Evolutionary conservation across 92 coral and sea anemone species (phyloP).

Genomic region (Galaxea fascicularis): DNA sequence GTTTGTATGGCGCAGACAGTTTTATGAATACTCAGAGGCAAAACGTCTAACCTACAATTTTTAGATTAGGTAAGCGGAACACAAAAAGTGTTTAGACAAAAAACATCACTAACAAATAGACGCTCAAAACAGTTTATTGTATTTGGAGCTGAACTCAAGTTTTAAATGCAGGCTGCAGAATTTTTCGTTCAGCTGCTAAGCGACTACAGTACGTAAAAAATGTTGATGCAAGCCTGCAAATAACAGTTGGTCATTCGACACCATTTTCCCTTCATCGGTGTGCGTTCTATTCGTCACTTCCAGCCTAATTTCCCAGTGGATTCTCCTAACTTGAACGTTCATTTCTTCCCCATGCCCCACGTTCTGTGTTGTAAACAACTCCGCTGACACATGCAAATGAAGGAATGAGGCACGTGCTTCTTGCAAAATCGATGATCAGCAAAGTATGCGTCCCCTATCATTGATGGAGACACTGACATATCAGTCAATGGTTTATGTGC

Average conservation of each 20-base stretch:
- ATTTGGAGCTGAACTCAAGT: too few species aligned
- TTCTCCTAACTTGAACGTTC: constrained; percentile 21
- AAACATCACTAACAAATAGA: too few species aligned
- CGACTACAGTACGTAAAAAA: too few species aligned
- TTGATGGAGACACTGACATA: constrained; percentile 52
- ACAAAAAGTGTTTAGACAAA: too few species aligned
- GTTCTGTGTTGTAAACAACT: constrained; percentile 22
- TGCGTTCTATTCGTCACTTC: constrained; percentile 18
- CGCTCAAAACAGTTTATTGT: too few species aligned
- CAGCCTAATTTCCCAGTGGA: constrained; percentile 23
- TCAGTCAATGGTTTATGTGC: constrained; percentile 41
- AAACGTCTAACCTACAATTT: too few species aligned
- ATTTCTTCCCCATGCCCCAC: constrained; percentile 28
- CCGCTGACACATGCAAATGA: too few species aligned
- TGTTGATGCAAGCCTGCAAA: not conserved
- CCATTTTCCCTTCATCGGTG: constrained; percentile 31
- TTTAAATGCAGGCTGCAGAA: too few species aligned
- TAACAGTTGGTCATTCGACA: not conserved
- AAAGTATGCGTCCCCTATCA: constrained; percentile 28
- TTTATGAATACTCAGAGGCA: too few species aligned
- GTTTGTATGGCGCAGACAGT: too few species aligned
- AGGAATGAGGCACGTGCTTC: constrained; percentile 23
- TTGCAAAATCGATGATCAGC: constrained; percentile 24
- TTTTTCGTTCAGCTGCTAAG: too few species aligned
- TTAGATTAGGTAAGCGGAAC: too few species aligned